phyloP scores from a whole-genome alignment of 2,797 vertebrate species.

The Gymnopithys bicolor region DNA sequence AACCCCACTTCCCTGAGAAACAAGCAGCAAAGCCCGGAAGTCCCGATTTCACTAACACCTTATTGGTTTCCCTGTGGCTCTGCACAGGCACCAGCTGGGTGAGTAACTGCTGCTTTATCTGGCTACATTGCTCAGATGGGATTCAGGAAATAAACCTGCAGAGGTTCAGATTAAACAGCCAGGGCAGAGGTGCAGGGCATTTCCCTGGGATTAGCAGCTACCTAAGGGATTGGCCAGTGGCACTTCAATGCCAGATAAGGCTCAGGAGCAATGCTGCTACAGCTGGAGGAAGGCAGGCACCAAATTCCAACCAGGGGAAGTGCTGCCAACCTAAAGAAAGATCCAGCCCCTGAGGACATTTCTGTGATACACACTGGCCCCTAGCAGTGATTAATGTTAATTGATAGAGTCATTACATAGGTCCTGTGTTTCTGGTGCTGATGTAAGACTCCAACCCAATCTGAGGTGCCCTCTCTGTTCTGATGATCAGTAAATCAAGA shows the following conservation, averaged over 20 bases:
- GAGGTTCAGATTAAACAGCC: conserved; percentile 9
- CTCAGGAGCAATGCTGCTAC: not conserved
- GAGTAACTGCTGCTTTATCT: conserved; percentile 56
- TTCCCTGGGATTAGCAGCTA: not conserved
- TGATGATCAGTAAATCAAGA: not conserved
- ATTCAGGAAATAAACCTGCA: conserved; percentile 60
- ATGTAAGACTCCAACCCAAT: not conserved
- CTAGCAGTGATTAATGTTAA: not conserved
- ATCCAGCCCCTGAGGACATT: not conserved
- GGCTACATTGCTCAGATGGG: conserved; percentile 23
- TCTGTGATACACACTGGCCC: not conserved
- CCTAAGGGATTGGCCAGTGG: not conserved
- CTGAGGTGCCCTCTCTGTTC: not conserved
- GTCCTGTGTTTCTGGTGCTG: not conserved
- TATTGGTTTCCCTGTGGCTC: not conserved
- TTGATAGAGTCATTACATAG: not conserved
- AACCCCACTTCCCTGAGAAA: not conserved
- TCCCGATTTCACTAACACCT: not conserved
- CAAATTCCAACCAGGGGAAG: not conserved
- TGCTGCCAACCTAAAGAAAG: not conserved
- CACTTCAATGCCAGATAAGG: not conserved
- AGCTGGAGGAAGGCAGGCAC: not conserved
- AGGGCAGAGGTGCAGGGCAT: not conserved
- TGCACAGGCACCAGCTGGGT: not conserved
- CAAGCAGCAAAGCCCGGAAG: not conserved